These are phyloP conservation scores for Drosophila pseudoananassae DNA, from an alignment of 1,140 invertebrate genomes.

Conservation along the genomic window DNA sequence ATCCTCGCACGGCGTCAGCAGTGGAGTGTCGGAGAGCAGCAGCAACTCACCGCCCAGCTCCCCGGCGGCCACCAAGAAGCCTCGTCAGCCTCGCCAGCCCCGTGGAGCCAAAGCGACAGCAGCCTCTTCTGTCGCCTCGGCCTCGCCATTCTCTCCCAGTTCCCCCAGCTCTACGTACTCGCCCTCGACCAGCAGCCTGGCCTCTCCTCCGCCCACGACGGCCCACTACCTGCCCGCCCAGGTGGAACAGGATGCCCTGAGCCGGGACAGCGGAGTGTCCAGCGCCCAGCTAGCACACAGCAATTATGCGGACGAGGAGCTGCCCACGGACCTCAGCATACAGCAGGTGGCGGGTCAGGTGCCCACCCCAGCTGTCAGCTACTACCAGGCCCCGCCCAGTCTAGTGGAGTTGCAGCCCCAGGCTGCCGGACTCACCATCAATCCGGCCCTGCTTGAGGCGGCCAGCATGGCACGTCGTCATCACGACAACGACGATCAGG, in stretches of 20 bases:
- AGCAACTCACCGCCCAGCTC: conserved; percentile 67
- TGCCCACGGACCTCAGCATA: conserved; percentile 79
- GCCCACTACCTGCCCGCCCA: conserved; percentile 31
- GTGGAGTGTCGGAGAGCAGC: conserved; percentile 61
- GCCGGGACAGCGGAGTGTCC: conserved; percentile 73
- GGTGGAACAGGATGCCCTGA: conserved; percentile 63
- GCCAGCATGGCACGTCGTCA: conserved; percentile 79
- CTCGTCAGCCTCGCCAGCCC: conserved; percentile 58
- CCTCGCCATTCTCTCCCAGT: conserved; percentile 60
- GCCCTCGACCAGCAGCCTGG: conserved; percentile 55
- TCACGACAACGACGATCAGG: conserved; percentile 34
- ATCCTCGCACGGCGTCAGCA: conserved; percentile 39
- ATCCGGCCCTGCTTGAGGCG: conserved; percentile 85
- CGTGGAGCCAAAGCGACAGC: conserved; percentile 35
- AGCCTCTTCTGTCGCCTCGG: conserved; percentile 22
- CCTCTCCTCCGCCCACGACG: conserved; percentile 50
- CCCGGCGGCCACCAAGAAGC: conserved; percentile 78
- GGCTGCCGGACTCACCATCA: conserved; percentile 68
- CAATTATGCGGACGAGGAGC: conserved; percentile 62
- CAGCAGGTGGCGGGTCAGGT: conserved; percentile 45
- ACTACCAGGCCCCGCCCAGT: conserved; percentile 27
- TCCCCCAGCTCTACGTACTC: conserved; percentile 66
- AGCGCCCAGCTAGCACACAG: conserved; percentile 52
- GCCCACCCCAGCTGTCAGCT: conserved; percentile 2
- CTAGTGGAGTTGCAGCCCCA: conserved; percentile 34